Conservation (phyloP, 2,113 vertebrate genomes). For the Thalassarche chlororhynchos region DNA sequence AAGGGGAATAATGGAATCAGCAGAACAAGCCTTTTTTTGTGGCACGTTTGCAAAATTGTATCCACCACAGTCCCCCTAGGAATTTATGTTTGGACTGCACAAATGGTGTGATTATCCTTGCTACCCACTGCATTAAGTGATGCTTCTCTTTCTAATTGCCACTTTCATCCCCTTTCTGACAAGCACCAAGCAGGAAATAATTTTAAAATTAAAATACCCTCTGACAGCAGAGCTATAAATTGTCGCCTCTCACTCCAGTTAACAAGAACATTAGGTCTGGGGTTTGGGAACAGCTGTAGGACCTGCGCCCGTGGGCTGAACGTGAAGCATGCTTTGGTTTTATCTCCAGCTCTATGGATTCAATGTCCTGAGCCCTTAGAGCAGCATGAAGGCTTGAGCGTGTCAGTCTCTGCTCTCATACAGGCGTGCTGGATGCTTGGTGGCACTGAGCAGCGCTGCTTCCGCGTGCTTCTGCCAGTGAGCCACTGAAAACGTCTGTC, state of each 20-base stretch:
- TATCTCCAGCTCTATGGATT: neutral
- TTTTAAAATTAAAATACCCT: neutral
- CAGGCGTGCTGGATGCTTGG: neutral
- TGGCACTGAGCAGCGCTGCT: neutral
- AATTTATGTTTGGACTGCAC: neutral
- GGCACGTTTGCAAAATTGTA: neutral
- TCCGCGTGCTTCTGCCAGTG: rapidly evolving
- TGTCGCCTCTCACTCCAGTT: neutral
- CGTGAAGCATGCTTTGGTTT: neutral
- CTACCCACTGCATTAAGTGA: neutral
- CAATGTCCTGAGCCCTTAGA: neutral
- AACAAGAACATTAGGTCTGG: neutral
- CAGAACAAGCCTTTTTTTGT: neutral
- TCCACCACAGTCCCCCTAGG: neutral
- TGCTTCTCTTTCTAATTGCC: neutral
- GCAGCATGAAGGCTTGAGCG: neutral
- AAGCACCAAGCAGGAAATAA: neutral
- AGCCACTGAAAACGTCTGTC: neutral
- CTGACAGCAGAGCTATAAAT: neutral
- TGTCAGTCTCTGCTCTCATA: neutral
- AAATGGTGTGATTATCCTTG: neutral
- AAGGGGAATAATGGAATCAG: neutral
- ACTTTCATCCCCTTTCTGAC: neutral
- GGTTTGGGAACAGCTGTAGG: neutral
- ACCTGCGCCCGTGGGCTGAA: neutral